A percentile compares a stretch with the other conserved stretches of the same genome.
phyloP scores from a whole-genome alignment of 2,888 invertebrate genomes.

The Gymnocheta viridis region DNA sequence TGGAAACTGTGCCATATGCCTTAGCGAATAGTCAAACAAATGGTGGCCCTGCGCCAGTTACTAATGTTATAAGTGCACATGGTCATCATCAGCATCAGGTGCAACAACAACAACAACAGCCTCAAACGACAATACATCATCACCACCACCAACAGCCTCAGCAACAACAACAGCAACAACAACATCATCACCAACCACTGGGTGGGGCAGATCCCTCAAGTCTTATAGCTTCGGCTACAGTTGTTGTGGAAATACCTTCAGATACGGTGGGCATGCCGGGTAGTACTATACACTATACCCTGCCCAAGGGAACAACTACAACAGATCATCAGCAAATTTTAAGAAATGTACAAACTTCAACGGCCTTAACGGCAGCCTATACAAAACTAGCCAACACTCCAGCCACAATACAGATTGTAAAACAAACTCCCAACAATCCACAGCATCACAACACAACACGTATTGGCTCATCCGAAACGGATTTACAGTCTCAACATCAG shows the following conservation, averaged over 20 bases:
- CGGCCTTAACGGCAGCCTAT: slow-evolving; percentile 62
- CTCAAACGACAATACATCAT: slow-evolving; percentile 65
- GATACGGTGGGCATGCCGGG: slow-evolving; percentile 78
- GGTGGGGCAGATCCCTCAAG: slow-evolving; percentile 70
- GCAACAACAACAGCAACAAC: slow-evolving; percentile 52
- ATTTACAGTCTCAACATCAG: slow-evolving; percentile 52
- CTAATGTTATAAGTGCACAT: slow-evolving; percentile 54
- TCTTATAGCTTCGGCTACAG: slow-evolving; percentile 78
- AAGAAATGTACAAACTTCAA: slow-evolving; percentile 58
- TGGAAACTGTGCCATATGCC: slow-evolving; percentile 81
- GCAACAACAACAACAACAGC: slow-evolving; percentile 53
- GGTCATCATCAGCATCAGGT: slow-evolving; percentile 64
- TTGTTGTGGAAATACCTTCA: slow-evolving; percentile 80
- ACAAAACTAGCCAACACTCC: slow-evolving; percentile 57
- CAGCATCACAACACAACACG: slow-evolving; percentile 65
- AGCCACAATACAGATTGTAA: slow-evolving; percentile 79
- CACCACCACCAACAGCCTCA: slow-evolving; percentile 65
- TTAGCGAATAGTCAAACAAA: slow-evolving; percentile 73
- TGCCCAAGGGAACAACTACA: slow-evolving; percentile 73
- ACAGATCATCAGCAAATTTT: slow-evolving; percentile 68
- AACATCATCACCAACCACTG: slow-evolving; percentile 63
- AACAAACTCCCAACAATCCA: slow-evolving; percentile 67
- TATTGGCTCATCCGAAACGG: slow-evolving; percentile 35
- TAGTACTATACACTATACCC: slow-evolving; percentile 80
- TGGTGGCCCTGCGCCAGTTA: slow-evolving; percentile 64